Evolutionary conservation across 1,140 invertebrate genomes (phyloP), one percentile per base, ranked within the genome.

Genomic region (Drosophila biarmipes): DNA sequence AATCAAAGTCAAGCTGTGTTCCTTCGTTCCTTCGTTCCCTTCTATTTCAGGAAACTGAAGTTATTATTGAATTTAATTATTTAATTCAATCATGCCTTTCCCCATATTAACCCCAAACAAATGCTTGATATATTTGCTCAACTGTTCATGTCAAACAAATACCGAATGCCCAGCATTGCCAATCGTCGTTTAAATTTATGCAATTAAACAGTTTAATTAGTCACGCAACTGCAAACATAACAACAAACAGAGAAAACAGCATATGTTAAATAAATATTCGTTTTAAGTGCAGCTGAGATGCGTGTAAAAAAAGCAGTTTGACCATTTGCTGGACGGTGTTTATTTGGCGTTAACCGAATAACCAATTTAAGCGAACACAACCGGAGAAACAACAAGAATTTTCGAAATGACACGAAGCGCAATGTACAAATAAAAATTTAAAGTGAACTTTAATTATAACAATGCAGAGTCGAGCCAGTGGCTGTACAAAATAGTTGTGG

Each of bases 161-260:
- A 43, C 17, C 27, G 11, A 21, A 21, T 11, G 27, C 6, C 15
- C 14, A 7, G 15, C 38, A 57, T 11, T 40, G 34, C 37, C 73
- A 69, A 37, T 54, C 42, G 38, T 49, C 24, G 54, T 68, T 86
- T 87, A 81, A 85, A 74, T 81, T 69, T 85, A 81, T 85, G 73
- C 78, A 63, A 66, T 81, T 73, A 78, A 66, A 63, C 40, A 19
- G 77, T 76, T 85, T 68, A 80, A 76, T 85, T 80, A 85, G 72
- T 80, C 66, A 68, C 66, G 53, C 71, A 42, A 43, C 29, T 37
- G 49, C 24, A 38, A 35, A 57, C 31, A 21, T 48, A 62, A 34
- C 21, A 54, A 57, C 38, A 43, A 51, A 29, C 7, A 38, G n/a
- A 10, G 54, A 34, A 58, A 62, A 64, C 81, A 69, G 31, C 80